A percentile compares a stretch with the other conserved stretches of the same genome.
phyloP scores from a whole-genome alignment of 2,797 vertebrate species.

The Echiichthys vipera region DNA sequence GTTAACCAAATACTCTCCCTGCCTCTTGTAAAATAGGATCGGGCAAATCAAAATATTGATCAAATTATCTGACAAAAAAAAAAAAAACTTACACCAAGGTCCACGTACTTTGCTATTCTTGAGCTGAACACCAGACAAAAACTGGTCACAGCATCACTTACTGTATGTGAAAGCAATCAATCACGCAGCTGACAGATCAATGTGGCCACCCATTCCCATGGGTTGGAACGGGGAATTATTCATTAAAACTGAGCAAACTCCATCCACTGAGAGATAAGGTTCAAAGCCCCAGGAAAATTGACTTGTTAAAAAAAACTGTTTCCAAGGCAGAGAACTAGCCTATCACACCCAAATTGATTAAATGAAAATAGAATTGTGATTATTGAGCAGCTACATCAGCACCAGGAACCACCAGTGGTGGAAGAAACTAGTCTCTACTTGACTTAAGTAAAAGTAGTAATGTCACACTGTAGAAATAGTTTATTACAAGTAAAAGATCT shows the following conservation, averaged over 20 bases:
- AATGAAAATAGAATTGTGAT: background rate
- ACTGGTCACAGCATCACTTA: background rate
- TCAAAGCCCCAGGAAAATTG: background rate
- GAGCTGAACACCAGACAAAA: background rate
- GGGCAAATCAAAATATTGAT: background rate
- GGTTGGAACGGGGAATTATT: too few species aligned
- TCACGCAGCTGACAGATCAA: background rate
- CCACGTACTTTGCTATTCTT: background rate
- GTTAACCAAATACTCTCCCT: constrained; percentile 17
- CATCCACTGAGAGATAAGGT: background rate
- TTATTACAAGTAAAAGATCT: too few species aligned
- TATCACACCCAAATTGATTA: background rate
- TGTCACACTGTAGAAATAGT: too few species aligned
- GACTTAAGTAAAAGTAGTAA: too few species aligned
- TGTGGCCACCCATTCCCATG: background rate
- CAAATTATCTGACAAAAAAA: background rate
- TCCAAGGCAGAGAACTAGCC: background rate
- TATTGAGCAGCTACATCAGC: background rate
- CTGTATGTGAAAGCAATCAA: too few species aligned
- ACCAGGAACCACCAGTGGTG: background rate
- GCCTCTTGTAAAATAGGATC: background rate
- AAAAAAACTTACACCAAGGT: background rate
- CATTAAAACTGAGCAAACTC: background rate
- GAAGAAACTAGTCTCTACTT: too few species aligned
- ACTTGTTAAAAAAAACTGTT: background rate